Percentiles rank a stretch among this genome's conserved stretches.
phyloP scores from a whole-genome alignment of 2,113 vertebrate genomes.

The Alligator sinensis region DNA sequence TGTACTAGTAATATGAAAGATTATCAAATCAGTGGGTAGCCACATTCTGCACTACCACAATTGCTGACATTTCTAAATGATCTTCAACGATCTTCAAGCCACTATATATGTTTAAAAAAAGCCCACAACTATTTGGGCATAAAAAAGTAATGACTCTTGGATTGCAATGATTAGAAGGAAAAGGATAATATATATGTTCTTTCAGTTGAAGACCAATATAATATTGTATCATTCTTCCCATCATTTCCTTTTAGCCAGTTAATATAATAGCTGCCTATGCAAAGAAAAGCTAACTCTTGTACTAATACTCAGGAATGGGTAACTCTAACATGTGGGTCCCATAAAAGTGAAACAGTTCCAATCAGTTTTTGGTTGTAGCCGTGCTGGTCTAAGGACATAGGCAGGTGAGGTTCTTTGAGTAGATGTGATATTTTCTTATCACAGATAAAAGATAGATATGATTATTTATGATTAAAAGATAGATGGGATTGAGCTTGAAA shows the following conservation, averaged over 20 bases:
- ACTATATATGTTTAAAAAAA: too few relatives aligned
- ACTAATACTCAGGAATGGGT: neutral
- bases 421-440: too few relatives aligned
- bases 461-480: too few relatives aligned
- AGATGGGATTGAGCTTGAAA: too few relatives aligned
- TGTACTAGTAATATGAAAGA: neutral
- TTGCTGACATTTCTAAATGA: fast-evolving
- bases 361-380: too few relatives aligned
- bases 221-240: neutral
- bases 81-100: neutral
- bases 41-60: neutral
- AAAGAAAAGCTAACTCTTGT: neutral
- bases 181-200: neutral
- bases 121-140: neutral
- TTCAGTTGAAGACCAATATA: neutral
- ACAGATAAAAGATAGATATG: too few relatives aligned
- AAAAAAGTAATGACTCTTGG: neutral
- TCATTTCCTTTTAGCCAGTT: too few relatives aligned
- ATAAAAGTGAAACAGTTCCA: neutral
- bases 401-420: too few relatives aligned
- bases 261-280: neutral
- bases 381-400: too few relatives aligned
- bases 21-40: neutral
- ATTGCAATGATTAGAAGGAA: neutral
- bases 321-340: neutral